Percentiles rank a stretch among this genome's conserved stretches.
These are phyloP conservation scores for Cuculus canorus DNA, from an alignment of 2,797 vertebrate genomes.

Conservation along the genomic window DNA sequence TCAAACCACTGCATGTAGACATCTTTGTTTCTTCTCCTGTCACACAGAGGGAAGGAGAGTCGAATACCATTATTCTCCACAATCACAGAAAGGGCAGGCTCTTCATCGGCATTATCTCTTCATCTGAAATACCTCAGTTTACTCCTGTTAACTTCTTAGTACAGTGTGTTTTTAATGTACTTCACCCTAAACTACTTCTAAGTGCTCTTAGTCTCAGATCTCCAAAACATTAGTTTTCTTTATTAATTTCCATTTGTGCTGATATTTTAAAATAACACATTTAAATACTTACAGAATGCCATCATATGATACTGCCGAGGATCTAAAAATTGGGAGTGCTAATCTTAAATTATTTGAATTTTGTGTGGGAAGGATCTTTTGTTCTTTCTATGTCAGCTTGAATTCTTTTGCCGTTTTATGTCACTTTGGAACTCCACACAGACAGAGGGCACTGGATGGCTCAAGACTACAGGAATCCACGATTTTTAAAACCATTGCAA, in stretches of 20 bases:
- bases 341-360: background rate
- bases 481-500: background rate
- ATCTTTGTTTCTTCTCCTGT: background rate
- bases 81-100: background rate
- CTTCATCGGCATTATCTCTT: too few species aligned
- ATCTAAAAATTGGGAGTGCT: background rate
- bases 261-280: background rate
- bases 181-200: background rate
- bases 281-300: background rate
- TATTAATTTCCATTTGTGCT: background rate
- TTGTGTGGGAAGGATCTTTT: background rate
- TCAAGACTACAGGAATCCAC: background rate
- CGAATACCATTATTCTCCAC: background rate
- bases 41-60: background rate
- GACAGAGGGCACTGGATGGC: background rate
- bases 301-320: background rate
- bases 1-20: too few species aligned
- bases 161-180: background rate
- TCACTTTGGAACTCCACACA: background rate
- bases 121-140: background rate
- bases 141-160: background rate
- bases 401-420: background rate
- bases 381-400: background rate
- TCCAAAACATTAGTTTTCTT: background rate
- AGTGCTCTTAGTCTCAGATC: background rate